A percentile compares a stretch with the other conserved stretches of the same genome.
Evolutionary conservation across 2,888 invertebrate species (phyloP).

Genomic region (Dugesia japonica): DNA sequence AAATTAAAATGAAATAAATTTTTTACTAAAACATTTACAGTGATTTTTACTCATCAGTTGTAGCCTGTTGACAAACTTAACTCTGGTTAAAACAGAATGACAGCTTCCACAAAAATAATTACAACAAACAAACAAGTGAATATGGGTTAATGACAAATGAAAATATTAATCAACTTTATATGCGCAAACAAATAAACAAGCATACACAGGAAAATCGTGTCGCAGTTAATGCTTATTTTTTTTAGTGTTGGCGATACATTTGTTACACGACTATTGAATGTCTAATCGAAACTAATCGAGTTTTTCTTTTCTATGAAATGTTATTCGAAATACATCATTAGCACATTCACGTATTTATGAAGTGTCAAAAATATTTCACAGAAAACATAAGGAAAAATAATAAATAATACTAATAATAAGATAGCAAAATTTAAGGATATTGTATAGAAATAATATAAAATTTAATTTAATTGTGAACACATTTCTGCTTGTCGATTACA

Average conservation of each 20-base stretch:
- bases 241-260: not conserved
- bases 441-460: too few species aligned
- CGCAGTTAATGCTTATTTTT: not conserved
- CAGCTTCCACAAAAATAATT: slow-evolving; percentile 20
- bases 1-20: not conserved
- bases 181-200: slow-evolving; percentile 16
- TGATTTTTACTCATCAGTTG: slow-evolving; percentile 15
- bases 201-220: slow-evolving; percentile 15
- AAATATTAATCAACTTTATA: slow-evolving; percentile 20
- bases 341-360: not conserved
- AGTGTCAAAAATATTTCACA: not conserved
- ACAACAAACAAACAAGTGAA: slow-evolving; percentile 14
- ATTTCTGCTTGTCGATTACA: too few species aligned
- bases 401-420: not conserved
- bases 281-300: not conserved
- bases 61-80: slow-evolving; percentile 20
- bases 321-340: not conserved
- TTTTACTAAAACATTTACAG: not conserved
- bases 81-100: slow-evolving; percentile 16
- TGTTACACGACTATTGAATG: not conserved
- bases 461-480: too few species aligned
- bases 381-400: not conserved
- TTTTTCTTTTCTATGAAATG: not conserved
- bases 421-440: too few species aligned
- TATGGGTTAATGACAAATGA: slow-evolving; percentile 17